Base-by-base conservation (phyloP, 2,113 vertebrate species). In the Colistium nudipinnis region DNA sequence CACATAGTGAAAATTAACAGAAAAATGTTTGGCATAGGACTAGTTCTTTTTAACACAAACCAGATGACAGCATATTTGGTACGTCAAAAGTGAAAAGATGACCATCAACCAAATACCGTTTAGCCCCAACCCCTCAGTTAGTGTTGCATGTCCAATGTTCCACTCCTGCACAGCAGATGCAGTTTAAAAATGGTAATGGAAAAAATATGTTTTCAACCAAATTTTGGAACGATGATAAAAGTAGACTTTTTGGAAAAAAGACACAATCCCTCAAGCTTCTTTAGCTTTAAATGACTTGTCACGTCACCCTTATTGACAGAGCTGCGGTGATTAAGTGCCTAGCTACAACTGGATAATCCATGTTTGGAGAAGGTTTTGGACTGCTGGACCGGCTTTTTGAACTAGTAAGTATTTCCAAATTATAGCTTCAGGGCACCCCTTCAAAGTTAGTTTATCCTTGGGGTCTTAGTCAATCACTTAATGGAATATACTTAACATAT, bases 1-100 rank as follows among this genome's bases (percentile, higher is more conserved):
- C 56, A 84, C 54, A 81, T 52, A 69, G 63, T 51, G 62, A 77
- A 81, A 76, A 84, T 11, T 25, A 57, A 86, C 36, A 30, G 53
- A 49, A 67, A 25, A 39, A 64, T 30, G 81, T 84, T 77, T 82
- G 76, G 81, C 22, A 10, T 57, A 31, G 56, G 39, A 70, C 65
- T 73, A 53, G 13, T 3, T 41, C 14, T 54, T 45, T 45, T 19
- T 31, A 54, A 31, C 55, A 22, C 20, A 33, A 57, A 49, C 55
- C 48, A 79, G 64, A 20, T 66, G 70, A 69, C 19, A 13, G 30
- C 43, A 48, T 64, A 68, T 86, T 88, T 85, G 83, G 84, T 65
- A 73, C 73, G 30, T 49, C 19, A 52, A 62, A 54, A 36, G 54
- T 67, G 62, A 69, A 73, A 39, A 14, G 13, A 49, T 4, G 7